phyloP scores from a whole-genome alignment of 2,113 vertebrate genomes.

The Mustela nigripes region DNA sequence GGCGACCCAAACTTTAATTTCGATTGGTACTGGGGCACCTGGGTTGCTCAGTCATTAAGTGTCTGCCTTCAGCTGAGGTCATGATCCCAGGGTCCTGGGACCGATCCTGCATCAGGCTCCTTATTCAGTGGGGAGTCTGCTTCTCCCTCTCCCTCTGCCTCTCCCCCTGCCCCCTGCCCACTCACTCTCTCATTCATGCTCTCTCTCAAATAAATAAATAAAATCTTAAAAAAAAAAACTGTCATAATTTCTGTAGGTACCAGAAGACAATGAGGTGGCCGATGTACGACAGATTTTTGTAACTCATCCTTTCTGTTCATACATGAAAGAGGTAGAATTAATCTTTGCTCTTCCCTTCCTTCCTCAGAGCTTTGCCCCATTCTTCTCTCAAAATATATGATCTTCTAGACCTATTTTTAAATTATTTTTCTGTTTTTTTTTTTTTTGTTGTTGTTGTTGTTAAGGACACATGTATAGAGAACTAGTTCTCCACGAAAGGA shows the following conservation, averaged over 20 bases:
- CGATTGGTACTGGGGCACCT: too few relatives aligned
- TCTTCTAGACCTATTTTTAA: background rate
- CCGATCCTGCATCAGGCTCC: too few relatives aligned
- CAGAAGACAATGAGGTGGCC: background rate
- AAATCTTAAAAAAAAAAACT: too few relatives aligned
- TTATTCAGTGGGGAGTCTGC: too few relatives aligned
- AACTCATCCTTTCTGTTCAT: background rate
- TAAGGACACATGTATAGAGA: background rate
- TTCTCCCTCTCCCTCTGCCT: too few relatives aligned
- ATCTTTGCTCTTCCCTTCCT: rapidly evolving
- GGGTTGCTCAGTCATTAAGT: too few relatives aligned
- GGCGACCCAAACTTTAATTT: background rate
- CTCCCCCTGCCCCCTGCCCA: too few relatives aligned
- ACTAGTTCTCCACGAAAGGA: background rate
- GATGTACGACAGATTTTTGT: rapidly evolving
- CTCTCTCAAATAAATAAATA: too few relatives aligned
- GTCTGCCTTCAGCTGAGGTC: too few relatives aligned
- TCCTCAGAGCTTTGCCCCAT: background rate
- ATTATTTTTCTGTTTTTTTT: background rate
- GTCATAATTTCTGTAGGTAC: background rate
- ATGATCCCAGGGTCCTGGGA: too few relatives aligned
- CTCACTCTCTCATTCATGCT: too few relatives aligned
- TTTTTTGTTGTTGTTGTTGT: background rate
- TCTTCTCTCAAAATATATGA: background rate
- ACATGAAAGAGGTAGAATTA: background rate